Evolutionary conservation across 2,113 vertebrate species (phyloP).

Genomic region (Bungarus multicinctus): DNA sequence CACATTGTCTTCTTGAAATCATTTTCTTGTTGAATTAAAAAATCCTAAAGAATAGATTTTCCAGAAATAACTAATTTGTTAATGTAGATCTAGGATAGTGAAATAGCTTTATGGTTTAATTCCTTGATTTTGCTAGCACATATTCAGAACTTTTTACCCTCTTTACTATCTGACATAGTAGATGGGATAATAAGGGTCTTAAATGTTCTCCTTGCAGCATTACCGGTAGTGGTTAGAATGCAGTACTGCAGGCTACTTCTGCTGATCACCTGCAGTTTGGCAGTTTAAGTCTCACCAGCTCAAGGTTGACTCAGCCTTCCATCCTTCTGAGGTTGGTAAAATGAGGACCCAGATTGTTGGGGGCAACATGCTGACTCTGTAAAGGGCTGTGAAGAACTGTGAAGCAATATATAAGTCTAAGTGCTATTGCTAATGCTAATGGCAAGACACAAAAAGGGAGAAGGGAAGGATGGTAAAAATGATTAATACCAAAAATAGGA

Average conservation of each 20-base stretch:
- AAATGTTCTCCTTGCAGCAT: background rate
- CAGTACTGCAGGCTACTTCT: no score
- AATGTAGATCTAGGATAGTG: background rate
- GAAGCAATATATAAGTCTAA: no score
- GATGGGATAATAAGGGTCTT: background rate
- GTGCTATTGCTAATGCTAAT: background rate
- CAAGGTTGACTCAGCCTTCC: no score
- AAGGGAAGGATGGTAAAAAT: background rate
- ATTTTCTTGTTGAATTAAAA: background rate
- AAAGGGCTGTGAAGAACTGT: no score
- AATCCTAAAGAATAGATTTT: conserved; percentile 25
- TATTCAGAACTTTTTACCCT: conserved; percentile 5
- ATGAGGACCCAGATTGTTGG: no score
- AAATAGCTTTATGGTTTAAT: background rate
- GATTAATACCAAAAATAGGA: background rate
- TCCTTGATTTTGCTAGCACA: background rate
- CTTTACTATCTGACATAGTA: background rate
- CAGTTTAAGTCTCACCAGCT: no score
- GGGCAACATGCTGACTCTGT: no score
- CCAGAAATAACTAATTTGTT: background rate
- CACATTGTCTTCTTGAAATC: background rate
- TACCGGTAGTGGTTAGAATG: background rate
- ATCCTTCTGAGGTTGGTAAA: no score
- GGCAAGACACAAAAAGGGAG: background rate
- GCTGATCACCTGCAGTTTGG: no score